Conservation (phyloP, 1,140 invertebrate genomes). For the Dermatophagoides farinae region DNA sequence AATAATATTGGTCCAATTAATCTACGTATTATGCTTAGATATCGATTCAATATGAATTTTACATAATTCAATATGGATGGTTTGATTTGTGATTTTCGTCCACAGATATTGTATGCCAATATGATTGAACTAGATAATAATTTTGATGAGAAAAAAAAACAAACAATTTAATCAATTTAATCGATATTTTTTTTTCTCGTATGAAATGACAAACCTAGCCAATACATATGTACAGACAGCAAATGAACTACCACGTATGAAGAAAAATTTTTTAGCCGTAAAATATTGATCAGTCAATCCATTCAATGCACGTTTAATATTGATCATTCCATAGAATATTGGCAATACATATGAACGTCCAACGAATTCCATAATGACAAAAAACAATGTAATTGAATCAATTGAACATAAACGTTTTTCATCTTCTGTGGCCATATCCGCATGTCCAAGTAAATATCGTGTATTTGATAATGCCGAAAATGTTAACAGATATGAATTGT, state of each 20-base stretch:
- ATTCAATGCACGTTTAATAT: not conserved
- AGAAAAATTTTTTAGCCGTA: conserved; percentile 9
- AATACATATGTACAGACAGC: not conserved
- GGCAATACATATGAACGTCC: conserved; percentile 7
- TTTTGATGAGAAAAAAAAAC: not conserved
- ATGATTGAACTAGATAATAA: not conserved
- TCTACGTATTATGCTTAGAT: not conserved
- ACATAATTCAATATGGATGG: not conserved
- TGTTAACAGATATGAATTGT: conserved; percentile 1
- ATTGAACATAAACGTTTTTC: not conserved
- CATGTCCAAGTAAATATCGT: not conserved
- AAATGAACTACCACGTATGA: conserved; percentile 3
- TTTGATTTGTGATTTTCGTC: not conserved
- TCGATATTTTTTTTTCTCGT: not conserved
- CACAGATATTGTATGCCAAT: conserved; percentile 6
- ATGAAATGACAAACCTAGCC: not conserved
- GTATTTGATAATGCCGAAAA: conserved; percentile 8
- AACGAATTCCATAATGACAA: conserved; percentile 1
- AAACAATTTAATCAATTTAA: not conserved
- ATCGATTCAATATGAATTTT: conserved; percentile 1
- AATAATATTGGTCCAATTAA: conserved; percentile 11
- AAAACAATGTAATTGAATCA: not conserved
- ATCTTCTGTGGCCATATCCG: not conserved
- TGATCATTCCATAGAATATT: conserved; percentile 4
- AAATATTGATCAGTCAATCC: conserved; percentile 10